Evolutionary conservation across 1,140 invertebrate species (phyloP), one percentile per base, ranked within the genome.

Genomic region (Cheumatopsyche charites): DNA sequence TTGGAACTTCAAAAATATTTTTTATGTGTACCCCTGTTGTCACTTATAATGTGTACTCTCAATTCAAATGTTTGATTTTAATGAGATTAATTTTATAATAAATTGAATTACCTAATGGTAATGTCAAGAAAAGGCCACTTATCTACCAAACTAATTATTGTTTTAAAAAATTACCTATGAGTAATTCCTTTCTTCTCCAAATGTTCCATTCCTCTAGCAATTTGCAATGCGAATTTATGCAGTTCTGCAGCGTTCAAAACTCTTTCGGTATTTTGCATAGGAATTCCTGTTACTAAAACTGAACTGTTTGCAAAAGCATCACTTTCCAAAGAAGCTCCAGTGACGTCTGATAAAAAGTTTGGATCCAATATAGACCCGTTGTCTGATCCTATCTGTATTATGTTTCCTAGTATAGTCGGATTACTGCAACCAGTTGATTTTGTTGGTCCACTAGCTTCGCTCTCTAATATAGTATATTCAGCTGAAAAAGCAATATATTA

Each of bases 191-290:
- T 84, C 29, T 83, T 84, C 77, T 91, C 90, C 4, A 92, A 79
- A 79, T 90, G 88, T 12, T 83, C 84, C 90, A 92, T 91, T 1
- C 90, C 90, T 49, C 85, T 80, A 0, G 90, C 90, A 29, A 92
- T 90, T 80, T 92, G 90, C 11, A 90, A 72, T 0, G 90, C 88
- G 76, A 91, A 92, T 41, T 86, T 85, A 36, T 89, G 83, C 76
- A 91, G 81, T 70, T 88, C 88, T 5, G 80, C 80, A 26, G 87
- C 79, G 76, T 90, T 85, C 19, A 90, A 76, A 7, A 86, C 80
- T n/a, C 82, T 69, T 0, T 82, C 80, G 17, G 49, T 45, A 21
- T 55, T 29, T 13, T 29, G 69, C n/a, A 29, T 67, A 6, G 23
- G 2, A 1, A 11, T 29, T 17, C 15, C 13, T 9, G 52, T 42